These are phyloP conservation scores for Onthophagus taurus DNA, from an alignment of 1,140 invertebrate genomes.

Conservation along the genomic window DNA sequence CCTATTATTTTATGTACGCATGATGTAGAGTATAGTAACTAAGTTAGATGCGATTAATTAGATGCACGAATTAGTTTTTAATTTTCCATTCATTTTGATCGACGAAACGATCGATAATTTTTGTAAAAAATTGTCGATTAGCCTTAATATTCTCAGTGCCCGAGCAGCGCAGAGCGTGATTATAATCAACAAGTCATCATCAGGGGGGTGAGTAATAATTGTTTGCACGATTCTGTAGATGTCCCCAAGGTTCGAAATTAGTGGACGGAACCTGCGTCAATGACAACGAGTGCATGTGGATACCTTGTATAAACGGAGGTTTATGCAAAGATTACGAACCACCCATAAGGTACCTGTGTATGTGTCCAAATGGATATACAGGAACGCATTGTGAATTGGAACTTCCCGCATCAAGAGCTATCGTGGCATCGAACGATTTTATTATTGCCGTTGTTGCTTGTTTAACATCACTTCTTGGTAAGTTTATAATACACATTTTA, in stretches of 20 bases:
- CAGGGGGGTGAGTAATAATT: slow-evolving; percentile 19
- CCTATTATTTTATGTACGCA: too few species aligned
- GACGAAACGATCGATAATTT: too few species aligned
- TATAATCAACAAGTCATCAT: slow-evolving; percentile 2
- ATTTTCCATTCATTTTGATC: too few species aligned
- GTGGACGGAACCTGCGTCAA: slow-evolving; percentile 56
- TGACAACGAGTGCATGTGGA: slow-evolving; percentile 63
- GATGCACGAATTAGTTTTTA: not conserved
- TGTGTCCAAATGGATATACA: slow-evolving; percentile 63
- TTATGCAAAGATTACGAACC: slow-evolving; percentile 60
- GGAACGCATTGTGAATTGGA: slow-evolving; percentile 72
- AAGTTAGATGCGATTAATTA: not conserved
- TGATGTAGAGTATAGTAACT: too few species aligned
- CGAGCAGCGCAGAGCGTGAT: slow-evolving; percentile 18
- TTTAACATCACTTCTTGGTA: slow-evolving; percentile 66
- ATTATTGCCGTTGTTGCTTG: slow-evolving; percentile 71
- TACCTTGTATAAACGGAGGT: slow-evolving; percentile 64
- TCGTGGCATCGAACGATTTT: slow-evolving; percentile 72
- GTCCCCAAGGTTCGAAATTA: slow-evolving; percentile 57
- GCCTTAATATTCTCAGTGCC: slow-evolving; percentile 21
- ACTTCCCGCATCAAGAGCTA: slow-evolving; percentile 60
- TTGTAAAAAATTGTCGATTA: too few species aligned
- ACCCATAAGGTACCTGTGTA: slow-evolving; percentile 61
- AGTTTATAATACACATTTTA: slow-evolving; percentile 38
- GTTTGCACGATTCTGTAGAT: slow-evolving; percentile 44